Evolutionary conservation across 2,113 vertebrate genomes (phyloP), one percentile per base, ranked within the genome.

Genomic region (Oreocharis arfaki): DNA sequence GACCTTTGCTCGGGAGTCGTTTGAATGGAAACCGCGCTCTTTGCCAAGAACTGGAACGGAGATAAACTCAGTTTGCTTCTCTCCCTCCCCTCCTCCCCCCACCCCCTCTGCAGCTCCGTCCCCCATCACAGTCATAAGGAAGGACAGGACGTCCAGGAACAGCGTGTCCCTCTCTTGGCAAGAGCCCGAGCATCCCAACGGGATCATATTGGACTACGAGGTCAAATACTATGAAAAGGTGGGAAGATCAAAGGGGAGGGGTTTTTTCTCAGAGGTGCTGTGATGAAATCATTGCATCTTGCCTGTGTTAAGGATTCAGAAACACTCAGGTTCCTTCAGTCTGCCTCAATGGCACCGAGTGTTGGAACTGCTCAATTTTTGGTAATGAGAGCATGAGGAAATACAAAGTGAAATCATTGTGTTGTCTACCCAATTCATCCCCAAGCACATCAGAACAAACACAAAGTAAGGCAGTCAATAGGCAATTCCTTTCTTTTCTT

Each of bases 171-270:
- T 99, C 69, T 99, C 99, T 71, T 99, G 99, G 99, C 98, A 99
- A 96, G 99, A 99, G 96, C 99, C 99, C 7, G 99, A 99, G 84
- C 98, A 99, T 90, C 99, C 99, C 49, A 99, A 99, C 60, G 99
- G 99, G 79, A 99, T 99, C 96, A 99, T 99, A 96, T 94, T 99
- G 92, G 99, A 99, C 98, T 99, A 99, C 30, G 99, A 99, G 97
- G 99, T 99, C 98, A 99, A 99, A 97, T 99, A 99, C 98, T 99
- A 99, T 35, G 99, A 99, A 98, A 99, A 99, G 99, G 99, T 99
- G 96, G 95, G 99, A 50, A 61, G 20, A 44, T 52, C 27, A 8
- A 50, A 83, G 84, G 41, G 65, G 32, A 73, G 14, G 16, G 7
- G 56, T 76, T 77, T 86, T 41, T 37, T 52, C 28, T 41, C 69